Evolutionary conservation across 2,797 vertebrate genomes (phyloP), one percentile per base, ranked within the genome.

Genomic region (Phrynocephalus forsythii): DNA sequence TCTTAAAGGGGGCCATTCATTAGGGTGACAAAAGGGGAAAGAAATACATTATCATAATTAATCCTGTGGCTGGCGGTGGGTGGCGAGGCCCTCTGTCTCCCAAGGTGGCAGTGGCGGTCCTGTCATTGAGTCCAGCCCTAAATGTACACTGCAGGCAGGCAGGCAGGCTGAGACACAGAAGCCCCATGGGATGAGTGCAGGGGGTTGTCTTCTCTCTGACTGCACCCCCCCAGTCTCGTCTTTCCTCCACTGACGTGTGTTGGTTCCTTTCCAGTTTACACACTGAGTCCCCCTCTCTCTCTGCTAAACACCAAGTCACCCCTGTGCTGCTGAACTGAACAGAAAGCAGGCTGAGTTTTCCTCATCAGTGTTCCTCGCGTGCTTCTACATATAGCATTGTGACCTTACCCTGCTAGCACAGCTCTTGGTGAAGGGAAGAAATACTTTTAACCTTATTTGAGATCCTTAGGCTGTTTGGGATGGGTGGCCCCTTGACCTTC

Each of bases 21-120:
- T 97, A 97, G 94, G 94, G 95, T 97, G 97, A 98, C 98, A 99
- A 99, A 98, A 96, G 97, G 95, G 94, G 95, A 97, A 98, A 98
- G 98, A 98, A 98, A 98, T 98, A 97, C 97, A 98, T 98, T 98
- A 98, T 98, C 98, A 98, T 98, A 98, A 99, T 98, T 97, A 98
- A 98, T 98, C 97, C 97, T 83, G 89, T 91, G 94, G 90, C 97
- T 97, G 97, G 94, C 97, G 95, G 97, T 99, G 98, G 98, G 98
- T 99, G 98, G 98, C 97, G 96, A 93, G 92, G 92, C 93, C 93
- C 92, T 93, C 95, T 92, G 95, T 95, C 95, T 95, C 96, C 96
- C 95, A 95, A 95, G 93, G 93, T 94, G 95, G 97, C 96, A 97
- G 96, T 95, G 95, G 96, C 95, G 93, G 96, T 95, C 95, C 93